A percentile compares a stretch with the other conserved stretches of the same genome.
phyloP scores from a whole-genome alignment of 2,888 invertebrate genomes.

The Hoplodrina blanda region DNA sequence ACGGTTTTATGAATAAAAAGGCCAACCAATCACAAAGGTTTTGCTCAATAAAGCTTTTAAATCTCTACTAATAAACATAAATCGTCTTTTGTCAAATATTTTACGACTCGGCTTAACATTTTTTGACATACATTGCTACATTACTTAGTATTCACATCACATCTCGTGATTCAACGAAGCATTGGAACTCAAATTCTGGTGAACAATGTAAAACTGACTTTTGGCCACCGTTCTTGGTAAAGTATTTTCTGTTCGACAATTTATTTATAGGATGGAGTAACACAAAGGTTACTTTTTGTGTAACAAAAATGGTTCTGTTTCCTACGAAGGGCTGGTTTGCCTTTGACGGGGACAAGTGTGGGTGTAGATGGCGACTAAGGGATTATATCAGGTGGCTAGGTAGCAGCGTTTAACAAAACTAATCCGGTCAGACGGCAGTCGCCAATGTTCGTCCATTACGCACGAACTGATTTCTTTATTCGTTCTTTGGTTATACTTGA shows the following conservation, averaged over 20 bases:
- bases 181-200: slow-evolving; percentile 11
- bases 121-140: slow-evolving; percentile 17
- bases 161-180: neutral
- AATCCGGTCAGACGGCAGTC: slow-evolving; percentile 39
- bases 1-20: slow-evolving; percentile 25
- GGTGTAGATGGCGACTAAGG: slow-evolving; percentile 15
- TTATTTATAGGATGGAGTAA: slow-evolving; percentile 35
- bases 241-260: slow-evolving; percentile 37
- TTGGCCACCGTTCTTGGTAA: slow-evolving; percentile 20
- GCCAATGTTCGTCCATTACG: slow-evolving; percentile 19
- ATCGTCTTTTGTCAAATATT: slow-evolving; percentile 36
- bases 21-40: slow-evolving; percentile 28
- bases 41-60: slow-evolving; percentile 36
- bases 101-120: slow-evolving; percentile 23
- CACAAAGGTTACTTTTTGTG: slow-evolving; percentile 41
- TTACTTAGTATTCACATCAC: neutral
- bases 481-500: neutral
- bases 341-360: slow-evolving; percentile 16
- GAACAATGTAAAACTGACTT: slow-evolving; percentile 26
- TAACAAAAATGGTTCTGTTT: slow-evolving; percentile 2
- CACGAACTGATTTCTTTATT: slow-evolving; percentile 12
- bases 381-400: slow-evolving; percentile 41
- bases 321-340: slow-evolving; percentile 7
- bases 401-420: slow-evolving; percentile 25
- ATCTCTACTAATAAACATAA: slow-evolving; percentile 42